Conservation (phyloP, 1,140 invertebrate species). For the Diorhabda elongata region DNA sequence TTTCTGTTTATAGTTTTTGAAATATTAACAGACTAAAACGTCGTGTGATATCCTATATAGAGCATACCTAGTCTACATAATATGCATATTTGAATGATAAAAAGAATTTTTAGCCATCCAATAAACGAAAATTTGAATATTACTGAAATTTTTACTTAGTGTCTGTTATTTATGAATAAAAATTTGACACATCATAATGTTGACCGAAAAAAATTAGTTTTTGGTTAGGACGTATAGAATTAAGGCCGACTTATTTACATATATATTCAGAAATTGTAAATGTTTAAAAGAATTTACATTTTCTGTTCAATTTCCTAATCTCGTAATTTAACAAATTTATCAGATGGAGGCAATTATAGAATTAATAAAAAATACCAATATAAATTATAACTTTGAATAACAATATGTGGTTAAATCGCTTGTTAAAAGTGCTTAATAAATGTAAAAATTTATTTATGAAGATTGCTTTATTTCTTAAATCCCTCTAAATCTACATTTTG, state of each 20-base stretch:
- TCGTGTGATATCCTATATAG: neutral
- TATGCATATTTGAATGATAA: neutral
- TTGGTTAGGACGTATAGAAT: neutral
- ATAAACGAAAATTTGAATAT: neutral
- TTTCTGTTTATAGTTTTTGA: too few relatives aligned
- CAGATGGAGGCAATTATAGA: slow-evolving; percentile 37
- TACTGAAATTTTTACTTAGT: slow-evolving; percentile 2
- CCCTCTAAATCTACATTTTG: too few relatives aligned
- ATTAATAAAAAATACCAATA: slow-evolving; percentile 21
- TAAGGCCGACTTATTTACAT: neutral
- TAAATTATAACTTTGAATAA: slow-evolving; percentile 36
- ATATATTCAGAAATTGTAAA: neutral
- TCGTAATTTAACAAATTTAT: slow-evolving; percentile 31
- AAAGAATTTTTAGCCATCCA: neutral
- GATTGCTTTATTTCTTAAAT: slow-evolving; percentile 6
- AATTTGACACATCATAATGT: neutral
- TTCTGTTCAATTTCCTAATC: slow-evolving; percentile 5
- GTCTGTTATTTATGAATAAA: neutral
- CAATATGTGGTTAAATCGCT: slow-evolving; percentile 38
- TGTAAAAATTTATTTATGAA: slow-evolving; percentile 45
- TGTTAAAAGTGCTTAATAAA: slow-evolving; percentile 47
- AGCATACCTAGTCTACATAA: neutral
- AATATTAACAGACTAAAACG: too few relatives aligned
- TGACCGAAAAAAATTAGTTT: neutral
- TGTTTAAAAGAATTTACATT: slow-evolving; percentile 23